Conservation (phyloP, 2,797 vertebrate genomes). For the Hippocampus kuda region DNA sequence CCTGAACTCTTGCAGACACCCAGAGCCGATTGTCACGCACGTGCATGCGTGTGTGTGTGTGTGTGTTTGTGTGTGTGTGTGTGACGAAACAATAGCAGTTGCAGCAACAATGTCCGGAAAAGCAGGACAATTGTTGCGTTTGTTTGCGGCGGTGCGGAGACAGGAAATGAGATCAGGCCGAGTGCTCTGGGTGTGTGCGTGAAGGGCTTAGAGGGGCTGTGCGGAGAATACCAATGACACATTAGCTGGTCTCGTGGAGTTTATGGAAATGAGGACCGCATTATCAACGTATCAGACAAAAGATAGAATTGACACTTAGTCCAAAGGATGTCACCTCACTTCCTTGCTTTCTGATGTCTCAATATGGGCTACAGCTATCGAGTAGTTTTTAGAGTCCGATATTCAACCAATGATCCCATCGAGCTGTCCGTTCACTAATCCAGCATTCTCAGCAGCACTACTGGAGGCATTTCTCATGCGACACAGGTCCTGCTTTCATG, state of each 20-base stretch:
- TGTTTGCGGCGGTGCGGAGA: constrained; percentile 53
- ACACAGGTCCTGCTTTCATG: no score
- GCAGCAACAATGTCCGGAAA: constrained; percentile 41
- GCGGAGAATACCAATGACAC: constrained; percentile 57
- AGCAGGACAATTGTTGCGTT: constrained; percentile 52
- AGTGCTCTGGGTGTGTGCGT: constrained; percentile 40
- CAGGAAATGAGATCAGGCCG: constrained; percentile 64
- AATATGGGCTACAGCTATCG: neutral
- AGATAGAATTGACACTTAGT: constrained; percentile 25
- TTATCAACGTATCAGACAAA: constrained; percentile 35
- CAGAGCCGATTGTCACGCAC: constrained; percentile 13
- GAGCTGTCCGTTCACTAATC: no score
- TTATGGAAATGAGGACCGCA: constrained; percentile 52
- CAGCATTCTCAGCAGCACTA: no score
- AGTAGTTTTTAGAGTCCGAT: neutral
- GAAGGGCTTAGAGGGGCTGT: constrained; percentile 39
- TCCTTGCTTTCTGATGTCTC: neutral
- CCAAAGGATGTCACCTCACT: constrained; percentile 17
- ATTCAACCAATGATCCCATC: neutral
- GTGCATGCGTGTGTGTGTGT: constrained; percentile 17
- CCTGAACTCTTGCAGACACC: constrained; percentile 46
- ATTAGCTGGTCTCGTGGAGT: constrained; percentile 42
- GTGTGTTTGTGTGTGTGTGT: constrained; percentile 21
- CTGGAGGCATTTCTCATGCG: no score
- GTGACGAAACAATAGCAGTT: constrained; percentile 35